Evolutionary conservation across 2,888 invertebrate species (phyloP).

Genomic region (Drosophila mettleri): DNA sequence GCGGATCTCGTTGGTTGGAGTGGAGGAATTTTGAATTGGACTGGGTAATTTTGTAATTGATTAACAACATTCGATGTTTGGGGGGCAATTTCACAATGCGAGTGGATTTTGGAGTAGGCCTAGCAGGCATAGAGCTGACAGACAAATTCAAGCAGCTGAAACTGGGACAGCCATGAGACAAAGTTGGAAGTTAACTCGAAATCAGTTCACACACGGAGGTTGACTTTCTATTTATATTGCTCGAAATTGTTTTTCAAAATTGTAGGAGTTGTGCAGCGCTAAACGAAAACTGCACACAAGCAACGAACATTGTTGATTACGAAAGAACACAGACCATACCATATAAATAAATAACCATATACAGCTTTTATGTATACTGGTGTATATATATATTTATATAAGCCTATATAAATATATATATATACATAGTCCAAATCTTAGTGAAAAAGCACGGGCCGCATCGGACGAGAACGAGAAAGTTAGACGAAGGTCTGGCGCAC

Average conservation of each 20-base stretch:
- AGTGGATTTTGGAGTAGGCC: neutral
- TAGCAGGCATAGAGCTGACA: constrained; percentile 1
- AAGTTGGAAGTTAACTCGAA: neutral
- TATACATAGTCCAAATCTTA: constrained; percentile 6
- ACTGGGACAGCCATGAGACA: neutral
- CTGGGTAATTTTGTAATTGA: constrained; percentile 11
- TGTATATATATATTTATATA: constrained; percentile 1
- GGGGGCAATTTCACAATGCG: neutral
- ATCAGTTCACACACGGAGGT: constrained; percentile 12
- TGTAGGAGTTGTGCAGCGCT: constrained; percentile 19
- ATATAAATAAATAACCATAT: neutral
- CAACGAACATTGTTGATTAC: constrained; percentile 1
- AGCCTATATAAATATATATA: neutral
- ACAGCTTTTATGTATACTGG: neutral
- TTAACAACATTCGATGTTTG: neutral
- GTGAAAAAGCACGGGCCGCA: neutral
- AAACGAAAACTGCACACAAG: constrained; percentile 2
- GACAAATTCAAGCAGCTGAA: neutral
- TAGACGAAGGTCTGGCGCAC: neutral
- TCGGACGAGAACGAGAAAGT: neutral
- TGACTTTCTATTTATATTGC: constrained; percentile 29
- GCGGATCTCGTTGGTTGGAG: constrained; percentile 11
- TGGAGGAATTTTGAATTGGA: neutral
- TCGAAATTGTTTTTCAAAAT: constrained; percentile 43
- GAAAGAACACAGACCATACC: neutral